Evolutionary conservation across 2,888 invertebrate genomes (phyloP), one percentile per base, ranked within the genome.

Genomic region (Dugesia japonica): DNA sequence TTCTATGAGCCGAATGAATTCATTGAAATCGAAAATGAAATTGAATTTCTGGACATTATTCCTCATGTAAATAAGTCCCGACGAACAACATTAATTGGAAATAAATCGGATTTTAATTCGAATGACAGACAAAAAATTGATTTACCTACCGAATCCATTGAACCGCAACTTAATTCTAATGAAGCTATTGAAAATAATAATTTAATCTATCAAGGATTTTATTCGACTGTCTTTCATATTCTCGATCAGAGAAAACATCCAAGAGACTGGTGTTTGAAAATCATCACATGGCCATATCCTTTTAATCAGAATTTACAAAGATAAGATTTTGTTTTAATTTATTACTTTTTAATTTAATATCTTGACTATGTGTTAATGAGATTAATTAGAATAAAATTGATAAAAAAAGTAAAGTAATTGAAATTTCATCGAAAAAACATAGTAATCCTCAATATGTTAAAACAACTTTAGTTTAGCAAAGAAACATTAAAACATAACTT

Each of bases 261-360:
- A 42, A 88, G 97, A 83, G 92, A 90, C 86, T 92, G 92, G 92
- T 95, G 95, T 86, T 89, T 98, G 83, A 90, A 89, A 84, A 90
- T 94, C 87, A 94, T 97, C 87, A 94, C 94, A 80, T 95, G 94
- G 89, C 94, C 94, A 94, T 95, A 95, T 94, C 94, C 94, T 94
- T 94, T 93, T 89, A 9, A 38, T n/a, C n/a, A n/a, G n/a, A n/a
- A n/a, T n/a, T n/a, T n/a, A n/a, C n/a, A n/a, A n/a, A n/a, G n/a
- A n/a, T n/a, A n/a, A n/a, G n/a, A n/a, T n/a, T n/a, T n/a, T n/a
- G n/a, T n/a, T n/a, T n/a, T n/a, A n/a, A n/a, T n/a, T n/a, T n/a
- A n/a, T n/a, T n/a, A n/a, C n/a, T n/a, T n/a, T n/a, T n/a, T n/a
- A n/a, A n/a, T n/a, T n/a, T n/a, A n/a, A n/a, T n/a, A n/a, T n/a